phyloP scores from a whole-genome alignment of 2,797 vertebrate species.

The Lacerta bilineata region DNA sequence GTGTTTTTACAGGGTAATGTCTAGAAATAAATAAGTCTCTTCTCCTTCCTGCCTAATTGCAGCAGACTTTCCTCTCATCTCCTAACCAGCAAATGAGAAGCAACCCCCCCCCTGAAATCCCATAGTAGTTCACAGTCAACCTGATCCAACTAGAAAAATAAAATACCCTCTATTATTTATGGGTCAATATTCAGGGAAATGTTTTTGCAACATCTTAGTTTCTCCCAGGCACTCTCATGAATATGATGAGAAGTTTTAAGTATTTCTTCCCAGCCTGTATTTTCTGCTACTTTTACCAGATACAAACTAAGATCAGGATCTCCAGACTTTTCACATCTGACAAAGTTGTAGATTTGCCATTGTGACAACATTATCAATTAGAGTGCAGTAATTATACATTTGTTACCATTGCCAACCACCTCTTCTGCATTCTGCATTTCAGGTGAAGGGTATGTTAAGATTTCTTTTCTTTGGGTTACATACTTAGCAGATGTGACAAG shows the following conservation, averaged over 20 bases:
- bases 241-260: constrained; percentile 12
- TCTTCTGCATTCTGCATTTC: not conserved
- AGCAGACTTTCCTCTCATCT: not conserved
- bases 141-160: not conserved
- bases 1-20: not conserved
- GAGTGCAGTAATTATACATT: not conserved
- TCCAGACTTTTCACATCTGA: not conserved
- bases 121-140: constrained; percentile 6
- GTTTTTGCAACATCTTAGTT: not conserved
- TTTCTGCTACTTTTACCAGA: constrained; percentile 14
- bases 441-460: not conserved
- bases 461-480: not conserved
- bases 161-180: constrained; percentile 9
- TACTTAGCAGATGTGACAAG: constrained; percentile 3
- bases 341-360: not conserved
- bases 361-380: constrained; percentile 18
- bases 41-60: constrained; percentile 7
- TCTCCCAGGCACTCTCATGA: not conserved
- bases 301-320: constrained; percentile 1
- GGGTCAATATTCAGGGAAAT: not conserved
- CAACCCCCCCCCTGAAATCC: constrained; percentile 2
- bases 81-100: constrained; percentile 16
- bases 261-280: not conserved
- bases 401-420: not conserved
- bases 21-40: constrained; percentile 11